Evolutionary conservation across 2,113 vertebrate species (phyloP).

Genomic region (Thymallus thymallus): DNA sequence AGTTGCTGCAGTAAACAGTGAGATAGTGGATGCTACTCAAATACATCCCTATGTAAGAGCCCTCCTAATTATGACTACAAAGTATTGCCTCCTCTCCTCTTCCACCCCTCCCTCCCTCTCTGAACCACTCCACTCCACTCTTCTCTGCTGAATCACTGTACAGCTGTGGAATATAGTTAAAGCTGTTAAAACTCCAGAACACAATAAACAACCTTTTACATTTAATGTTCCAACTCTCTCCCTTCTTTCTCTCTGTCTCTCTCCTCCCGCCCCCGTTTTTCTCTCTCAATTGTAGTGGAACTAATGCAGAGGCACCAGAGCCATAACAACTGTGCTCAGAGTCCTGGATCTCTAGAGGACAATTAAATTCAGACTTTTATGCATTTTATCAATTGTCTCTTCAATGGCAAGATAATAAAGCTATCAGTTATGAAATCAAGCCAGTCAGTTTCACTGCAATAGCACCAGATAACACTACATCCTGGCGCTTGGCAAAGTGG

Average conservation of each 20-base stretch:
- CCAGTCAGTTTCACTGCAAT: too few species aligned
- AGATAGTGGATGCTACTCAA: constrained; percentile 33
- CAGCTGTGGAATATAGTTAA: constrained; percentile 16
- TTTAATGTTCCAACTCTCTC: too few species aligned
- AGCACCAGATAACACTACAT: too few species aligned
- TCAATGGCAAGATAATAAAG: not conserved
- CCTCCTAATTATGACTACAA: constrained; percentile 57
- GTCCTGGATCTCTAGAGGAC: not conserved
- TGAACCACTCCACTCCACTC: constrained; percentile 12
- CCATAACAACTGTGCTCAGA: not conserved
- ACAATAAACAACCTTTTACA: not conserved
- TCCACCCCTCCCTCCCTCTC: constrained; percentile 21
- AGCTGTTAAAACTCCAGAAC: constrained; percentile 14
- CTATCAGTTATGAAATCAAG: not conserved
- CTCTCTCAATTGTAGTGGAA: not conserved
- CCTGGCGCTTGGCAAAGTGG: too few species aligned
- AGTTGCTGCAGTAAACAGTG: constrained; percentile 61
- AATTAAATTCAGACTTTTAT: not conserved
- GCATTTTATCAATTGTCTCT: not conserved
- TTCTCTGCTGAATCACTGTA: constrained; percentile 31
- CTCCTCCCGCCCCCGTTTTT: not conserved
- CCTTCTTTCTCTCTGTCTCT: too few species aligned
- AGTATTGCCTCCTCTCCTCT: constrained; percentile 32
- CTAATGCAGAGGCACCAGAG: not conserved
- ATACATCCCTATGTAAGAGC: constrained; percentile 39